Conservation (phyloP, 1,140 invertebrate species). For the Drosophila kanapiae region DNA sequence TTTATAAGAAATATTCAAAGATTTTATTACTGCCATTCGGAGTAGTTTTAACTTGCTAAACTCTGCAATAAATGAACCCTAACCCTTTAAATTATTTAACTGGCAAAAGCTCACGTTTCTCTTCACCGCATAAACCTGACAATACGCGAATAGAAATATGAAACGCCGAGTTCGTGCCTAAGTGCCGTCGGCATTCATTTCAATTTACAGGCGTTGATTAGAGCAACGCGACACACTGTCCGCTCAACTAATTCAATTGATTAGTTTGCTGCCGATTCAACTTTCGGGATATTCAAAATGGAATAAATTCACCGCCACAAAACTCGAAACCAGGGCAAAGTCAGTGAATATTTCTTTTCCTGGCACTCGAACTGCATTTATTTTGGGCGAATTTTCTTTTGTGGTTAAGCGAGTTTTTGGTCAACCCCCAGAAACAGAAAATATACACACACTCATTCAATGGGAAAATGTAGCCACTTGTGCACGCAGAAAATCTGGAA, state of each 20-base stretch:
- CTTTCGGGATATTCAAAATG: slow-evolving; percentile 19
- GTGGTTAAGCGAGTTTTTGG: slow-evolving; percentile 18
- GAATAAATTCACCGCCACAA: slow-evolving; percentile 12
- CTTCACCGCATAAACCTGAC: slow-evolving; percentile 27
- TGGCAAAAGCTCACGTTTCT: not conserved
- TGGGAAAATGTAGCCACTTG: slow-evolving; percentile 69
- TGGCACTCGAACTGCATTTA: slow-evolving; percentile 61
- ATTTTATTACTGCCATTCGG: not conserved
- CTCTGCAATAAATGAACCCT: not conserved
- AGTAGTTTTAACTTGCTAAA: not conserved
- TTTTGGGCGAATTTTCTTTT: slow-evolving; percentile 33
- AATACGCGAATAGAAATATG: slow-evolving; percentile 15
- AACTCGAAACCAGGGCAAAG: slow-evolving; percentile 21
- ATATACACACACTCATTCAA: slow-evolving; percentile 4
- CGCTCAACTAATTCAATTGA: slow-evolving; percentile 71
- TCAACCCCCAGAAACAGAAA: not conserved
- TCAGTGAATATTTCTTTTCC: slow-evolving; percentile 13
- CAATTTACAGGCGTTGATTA: slow-evolving; percentile 58
- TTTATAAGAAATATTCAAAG: not conserved
- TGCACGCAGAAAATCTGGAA: slow-evolving; percentile 70
- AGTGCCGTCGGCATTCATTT: slow-evolving; percentile 49
- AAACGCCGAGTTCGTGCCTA: slow-evolving; percentile 23
- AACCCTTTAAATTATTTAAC: not conserved
- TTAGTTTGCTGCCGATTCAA: slow-evolving; percentile 54
- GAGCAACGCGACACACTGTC: slow-evolving; percentile 26